Evolutionary conservation across 1,140 invertebrate species (phyloP).

Genomic region (Drosophila mayri): DNA sequence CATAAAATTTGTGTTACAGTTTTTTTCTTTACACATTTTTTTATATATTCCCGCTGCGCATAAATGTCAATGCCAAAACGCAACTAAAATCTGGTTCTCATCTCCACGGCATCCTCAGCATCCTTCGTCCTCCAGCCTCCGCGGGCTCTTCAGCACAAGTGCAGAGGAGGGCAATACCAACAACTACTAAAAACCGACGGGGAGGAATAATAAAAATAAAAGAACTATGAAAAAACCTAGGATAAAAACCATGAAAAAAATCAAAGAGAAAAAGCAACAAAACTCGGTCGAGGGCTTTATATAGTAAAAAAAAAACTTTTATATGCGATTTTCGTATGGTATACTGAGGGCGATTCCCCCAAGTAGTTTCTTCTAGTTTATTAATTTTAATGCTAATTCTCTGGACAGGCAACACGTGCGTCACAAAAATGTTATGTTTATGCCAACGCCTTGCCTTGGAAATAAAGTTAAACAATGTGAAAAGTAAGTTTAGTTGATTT

Average conservation of each 20-base stretch:
- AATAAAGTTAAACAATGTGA: slow-evolving; percentile 1
- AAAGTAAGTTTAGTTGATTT: too few species aligned
- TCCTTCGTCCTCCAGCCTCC: background rate
- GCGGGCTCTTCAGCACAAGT: slow-evolving; percentile 26
- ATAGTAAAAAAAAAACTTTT: slow-evolving; percentile 31
- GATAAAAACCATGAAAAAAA: slow-evolving; percentile 24
- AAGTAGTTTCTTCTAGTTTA: slow-evolving; percentile 59
- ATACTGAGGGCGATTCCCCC: background rate
- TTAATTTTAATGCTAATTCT: slow-evolving; percentile 69
- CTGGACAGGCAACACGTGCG: background rate
- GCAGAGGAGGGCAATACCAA: slow-evolving; percentile 6
- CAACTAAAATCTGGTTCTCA: slow-evolving; percentile 36
- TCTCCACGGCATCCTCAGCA: background rate
- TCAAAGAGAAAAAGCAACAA: slow-evolving; percentile 53
- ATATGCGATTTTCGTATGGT: slow-evolving; percentile 14
- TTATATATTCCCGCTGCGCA: slow-evolving; percentile 24
- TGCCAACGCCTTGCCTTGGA: background rate
- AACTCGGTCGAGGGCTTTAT: slow-evolving; percentile 68
- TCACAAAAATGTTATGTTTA: slow-evolving; percentile 10
- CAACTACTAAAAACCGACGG: slow-evolving; percentile 12
- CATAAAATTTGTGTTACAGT: slow-evolving; percentile 39
- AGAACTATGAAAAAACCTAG: slow-evolving; percentile 34
- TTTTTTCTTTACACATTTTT: slow-evolving; percentile 15
- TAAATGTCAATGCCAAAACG: slow-evolving; percentile 59
- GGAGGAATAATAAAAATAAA: slow-evolving; percentile 29